Base-by-base conservation (phyloP, 53 echinoderm and acorn worm species). In the Apostichopus leukothele region DNA sequence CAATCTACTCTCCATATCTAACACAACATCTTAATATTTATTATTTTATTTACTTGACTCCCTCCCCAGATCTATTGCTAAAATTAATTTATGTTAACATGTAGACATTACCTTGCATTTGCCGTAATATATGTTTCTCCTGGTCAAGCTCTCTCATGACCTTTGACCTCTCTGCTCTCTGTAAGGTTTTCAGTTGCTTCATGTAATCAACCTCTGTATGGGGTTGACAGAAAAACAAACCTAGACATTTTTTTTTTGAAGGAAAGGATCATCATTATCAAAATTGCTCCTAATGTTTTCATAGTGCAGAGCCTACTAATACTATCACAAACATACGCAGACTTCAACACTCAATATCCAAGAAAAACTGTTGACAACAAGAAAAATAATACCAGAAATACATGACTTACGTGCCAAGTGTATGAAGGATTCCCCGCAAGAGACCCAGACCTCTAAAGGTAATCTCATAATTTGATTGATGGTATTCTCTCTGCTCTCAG, bases 401-500 rank as follows among this genome's bases (percentile, higher is more conserved):
- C 5, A 6, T 19, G 18, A 92, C 95, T 94, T 88, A 97, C 98
- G 93, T 89, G 92, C 94, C 78, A 95, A 95, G 52, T 91, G 89
- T 53, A 91, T 92, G 89, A 97, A 97, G 19, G 92, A 95, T 80
- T 97, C 98, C n/a, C 98, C 98, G 26, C 90, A 91, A 1, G 95
- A 97, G 5, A 94, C 94, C 98, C 98, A 97, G n/a, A 97, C 95
- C 92, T 97, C 95, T 9, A 97, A 80, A 3, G 95, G 98, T 54
- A 91, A 89, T 53, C 93, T 91, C 80, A 97, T 92, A 7, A 86
- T 86, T 22, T 84, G 52, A 19, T 79, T 87, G 75, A 87, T 80
- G 51, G 91, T 86, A 39, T 74, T 77, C 67, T 89, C 93, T 50
- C 86, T 88, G 87, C 75, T 71, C 71, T 71, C 71, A 0, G 71